These are phyloP conservation scores for Hydropsyche tenuis DNA, from an alignment of 1,140 invertebrate species.

Conservation along the genomic window DNA sequence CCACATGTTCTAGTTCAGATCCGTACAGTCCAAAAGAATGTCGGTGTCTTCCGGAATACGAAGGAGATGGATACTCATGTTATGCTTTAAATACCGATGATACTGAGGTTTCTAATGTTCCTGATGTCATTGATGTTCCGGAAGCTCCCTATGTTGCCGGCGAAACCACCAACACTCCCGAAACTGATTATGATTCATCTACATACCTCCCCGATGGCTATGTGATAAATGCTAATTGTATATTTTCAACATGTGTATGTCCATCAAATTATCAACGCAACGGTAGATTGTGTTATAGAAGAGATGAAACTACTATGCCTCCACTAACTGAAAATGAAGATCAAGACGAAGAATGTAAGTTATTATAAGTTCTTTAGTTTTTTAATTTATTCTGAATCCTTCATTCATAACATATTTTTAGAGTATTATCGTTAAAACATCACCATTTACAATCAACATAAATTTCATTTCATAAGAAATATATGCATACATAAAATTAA, in stretches of 20 bases:
- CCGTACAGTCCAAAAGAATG: conserved; percentile 67
- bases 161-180: conserved; percentile 37
- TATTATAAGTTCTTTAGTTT: no score
- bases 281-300: conserved; percentile 30
- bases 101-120: conserved; percentile 38
- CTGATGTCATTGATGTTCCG: no score
- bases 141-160: no score
- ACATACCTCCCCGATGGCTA: conserved; percentile 28
- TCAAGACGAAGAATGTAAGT: conserved; percentile 30
- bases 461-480: no score
- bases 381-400: no score
- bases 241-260: conserved; percentile 64
- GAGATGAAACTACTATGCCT: not conserved
- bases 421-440: no score
- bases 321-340: not conserved
- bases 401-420: no score
- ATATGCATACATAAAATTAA: no score
- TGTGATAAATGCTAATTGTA: conserved; percentile 53
- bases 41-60: conserved; percentile 71
- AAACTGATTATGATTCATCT: conserved; percentile 46
- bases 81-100: no score
- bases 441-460: no score
- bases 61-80: conserved; percentile 70
- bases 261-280: conserved; percentile 57
- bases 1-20: conserved; percentile 69